Base-by-base conservation (phyloP, 2,113 vertebrate species). In the Cettia cetti region DNA sequence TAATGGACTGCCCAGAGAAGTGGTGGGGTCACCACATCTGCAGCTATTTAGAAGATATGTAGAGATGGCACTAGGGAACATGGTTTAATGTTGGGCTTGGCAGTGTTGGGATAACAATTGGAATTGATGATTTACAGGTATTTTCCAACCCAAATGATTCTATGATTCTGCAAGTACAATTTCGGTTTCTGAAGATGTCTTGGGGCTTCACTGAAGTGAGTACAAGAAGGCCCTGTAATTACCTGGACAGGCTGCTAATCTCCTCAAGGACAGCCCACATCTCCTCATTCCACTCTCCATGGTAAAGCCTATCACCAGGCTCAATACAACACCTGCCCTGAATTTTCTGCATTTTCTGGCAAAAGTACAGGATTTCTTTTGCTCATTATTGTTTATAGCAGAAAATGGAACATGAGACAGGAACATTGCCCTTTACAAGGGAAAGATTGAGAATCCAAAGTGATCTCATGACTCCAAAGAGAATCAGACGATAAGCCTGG, bases 391-490 rank as follows among this genome's bases (percentile, higher is more conserved):
- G 75, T 88, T 85, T 74, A 57, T 42, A 85, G 50, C 35, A 89
- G 69, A 84, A 94, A 90, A 86, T 60, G 64, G 79, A 91, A 74
- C 42, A 65, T 35, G n/a, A 85, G 17, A 63, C 49, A 80, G 63
- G 37, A 85, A 40, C 4, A 14, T 33, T 72, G 69, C 37, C 56
- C 72, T 90, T 92, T 93, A 77, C 49, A 78, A 83, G 60, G 74
- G 44, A 86, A 89, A 94, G 78, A 56, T 2, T 74, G 59, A 81
- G 89, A 82, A 76, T 87, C 66, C 71, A 78, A 56, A 93, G 52
- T 81, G 82, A 86, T 96, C 77, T 84, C 83, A 84, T 94, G 93
- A 92, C 86, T 93, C 76, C 82, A 83, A 89, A 94, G 33, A 91
- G 81, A 91, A 96, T 94, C 93, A 94, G 76, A 77, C 1, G 23